phyloP scores from a whole-genome alignment of 2,888 invertebrate species.

The Ennomos erosarius region DNA sequence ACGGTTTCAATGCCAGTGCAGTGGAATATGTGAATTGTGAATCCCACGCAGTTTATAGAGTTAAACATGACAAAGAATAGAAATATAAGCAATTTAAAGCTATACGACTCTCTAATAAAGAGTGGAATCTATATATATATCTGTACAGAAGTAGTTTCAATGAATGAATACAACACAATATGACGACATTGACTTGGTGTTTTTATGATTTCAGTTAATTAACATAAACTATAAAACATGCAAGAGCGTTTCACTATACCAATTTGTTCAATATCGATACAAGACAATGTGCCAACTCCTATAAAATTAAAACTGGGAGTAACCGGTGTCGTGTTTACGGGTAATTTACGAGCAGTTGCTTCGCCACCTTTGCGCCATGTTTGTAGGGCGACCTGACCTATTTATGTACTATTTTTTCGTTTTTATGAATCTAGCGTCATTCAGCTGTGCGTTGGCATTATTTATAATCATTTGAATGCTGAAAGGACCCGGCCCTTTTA shows the following conservation, averaged over 20 bases:
- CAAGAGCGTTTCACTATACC: too few relatives aligned
- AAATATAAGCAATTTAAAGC: too few relatives aligned
- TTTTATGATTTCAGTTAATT: too few relatives aligned
- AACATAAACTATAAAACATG: too few relatives aligned
- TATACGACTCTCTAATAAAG: too few relatives aligned
- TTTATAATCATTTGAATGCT: background rate
- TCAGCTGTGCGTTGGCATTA: constrained; percentile 1
- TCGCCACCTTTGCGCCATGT: constrained; percentile 15
- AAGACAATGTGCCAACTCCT: too few relatives aligned
- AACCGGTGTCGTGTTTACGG: constrained; percentile 16
- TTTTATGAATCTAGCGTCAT: constrained; percentile 17
- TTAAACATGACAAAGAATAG: constrained; percentile 4
- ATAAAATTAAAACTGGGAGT: constrained; percentile 10
- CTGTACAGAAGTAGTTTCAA: too few relatives aligned
- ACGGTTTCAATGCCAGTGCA: constrained; percentile 40
- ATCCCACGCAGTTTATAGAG: constrained; percentile 28
- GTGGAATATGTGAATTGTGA: constrained; percentile 22
- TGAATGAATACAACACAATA: too few relatives aligned
- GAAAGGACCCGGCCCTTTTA: background rate
- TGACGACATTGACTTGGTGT: too few relatives aligned
- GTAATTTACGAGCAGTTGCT: constrained; percentile 34
- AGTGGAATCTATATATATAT: too few relatives aligned
- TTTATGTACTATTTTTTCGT: constrained; percentile 38
- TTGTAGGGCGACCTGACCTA: constrained; percentile 50
- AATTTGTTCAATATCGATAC: too few relatives aligned